A percentile compares a stretch with the other conserved stretches of the same genome.
Evolutionary conservation across 2,113 vertebrate species (phyloP).

Genomic region (Apeltes quadracus): DNA sequence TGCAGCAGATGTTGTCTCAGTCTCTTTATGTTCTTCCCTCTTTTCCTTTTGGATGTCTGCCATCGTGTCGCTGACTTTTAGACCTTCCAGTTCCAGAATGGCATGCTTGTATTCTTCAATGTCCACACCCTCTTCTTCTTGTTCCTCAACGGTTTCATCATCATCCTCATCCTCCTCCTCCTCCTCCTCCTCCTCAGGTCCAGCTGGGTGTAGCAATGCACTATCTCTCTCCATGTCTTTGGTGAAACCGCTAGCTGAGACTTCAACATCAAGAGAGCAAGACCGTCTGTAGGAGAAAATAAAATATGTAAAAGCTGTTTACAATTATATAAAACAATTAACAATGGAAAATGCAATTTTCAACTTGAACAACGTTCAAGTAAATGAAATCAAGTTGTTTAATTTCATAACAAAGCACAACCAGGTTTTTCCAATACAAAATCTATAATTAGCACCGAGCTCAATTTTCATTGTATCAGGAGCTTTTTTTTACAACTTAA

Average conservation of each 20-base stretch:
- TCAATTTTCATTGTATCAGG: background rate
- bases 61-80: constrained; percentile 53
- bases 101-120: constrained; percentile 80
- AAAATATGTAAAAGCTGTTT: background rate
- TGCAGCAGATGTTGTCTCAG: background rate
- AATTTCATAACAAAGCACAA: background rate
- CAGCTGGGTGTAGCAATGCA: constrained; percentile 81
- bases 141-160: constrained; percentile 33
- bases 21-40: constrained; percentile 42
- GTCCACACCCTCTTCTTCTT: constrained; percentile 50
- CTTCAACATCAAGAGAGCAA: constrained; percentile 87
- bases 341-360: background rate
- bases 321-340: background rate
- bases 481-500: background rate
- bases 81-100: constrained; percentile 80
- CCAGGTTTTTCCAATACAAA: too few species aligned
- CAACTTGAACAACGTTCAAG: background rate
- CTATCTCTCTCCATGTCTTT: constrained; percentile 88
- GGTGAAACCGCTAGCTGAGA: constrained; percentile 91
- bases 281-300: constrained; percentile 78
- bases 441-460: background rate
- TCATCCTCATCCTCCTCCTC: constrained; percentile 53
- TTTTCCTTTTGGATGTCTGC: constrained; percentile 28
- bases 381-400: background rate
- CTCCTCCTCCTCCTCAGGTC: constrained; percentile 75